Percentiles rank a stretch among this genome's conserved stretches.
Conservation (phyloP, 2,888 invertebrate genomes). For the Thelaira solivaga region DNA sequence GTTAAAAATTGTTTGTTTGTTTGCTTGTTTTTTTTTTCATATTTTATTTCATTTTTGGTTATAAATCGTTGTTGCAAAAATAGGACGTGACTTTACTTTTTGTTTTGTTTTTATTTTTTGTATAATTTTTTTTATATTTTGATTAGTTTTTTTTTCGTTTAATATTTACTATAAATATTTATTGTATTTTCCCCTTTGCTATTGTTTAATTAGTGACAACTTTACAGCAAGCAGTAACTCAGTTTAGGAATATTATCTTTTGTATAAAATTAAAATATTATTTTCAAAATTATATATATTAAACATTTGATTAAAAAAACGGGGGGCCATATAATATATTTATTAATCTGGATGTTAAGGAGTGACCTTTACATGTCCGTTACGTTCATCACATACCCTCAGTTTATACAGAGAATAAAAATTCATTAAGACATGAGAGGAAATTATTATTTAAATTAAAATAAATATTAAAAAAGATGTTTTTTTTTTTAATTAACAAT, state of each 20-base stretch:
- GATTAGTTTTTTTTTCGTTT: slow-evolving; percentile 40
- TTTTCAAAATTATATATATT: too few relatives aligned
- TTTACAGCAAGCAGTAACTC: slow-evolving; percentile 18
- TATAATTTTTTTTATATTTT: slow-evolving; percentile 59
- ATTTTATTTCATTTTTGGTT: slow-evolving; percentile 63
- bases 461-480: too few relatives aligned
- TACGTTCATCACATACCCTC: too few relatives aligned
- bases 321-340: too few relatives aligned
- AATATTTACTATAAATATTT: slow-evolving; percentile 60
- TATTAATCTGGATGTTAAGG: too few relatives aligned
- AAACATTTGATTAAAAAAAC: too few relatives aligned
- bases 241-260: slow-evolving; percentile 57
- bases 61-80: slow-evolving; percentile 77
- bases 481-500: too few relatives aligned
- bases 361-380: too few relatives aligned
- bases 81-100: slow-evolving; percentile 76
- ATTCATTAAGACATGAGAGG: too few relatives aligned
- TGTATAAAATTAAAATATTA: too few relatives aligned
- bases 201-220: slow-evolving; percentile 20
- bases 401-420: too few relatives aligned
- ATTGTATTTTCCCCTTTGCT: slow-evolving; percentile 56
- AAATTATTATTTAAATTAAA: too few relatives aligned
- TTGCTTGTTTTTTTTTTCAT: slow-evolving; percentile 37
- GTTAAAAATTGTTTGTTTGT: slow-evolving; percentile 59
- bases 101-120: slow-evolving; percentile 64